Base-by-base conservation (phyloP, 2,888 invertebrate species). In the Torymus aiolomorphi region DNA sequence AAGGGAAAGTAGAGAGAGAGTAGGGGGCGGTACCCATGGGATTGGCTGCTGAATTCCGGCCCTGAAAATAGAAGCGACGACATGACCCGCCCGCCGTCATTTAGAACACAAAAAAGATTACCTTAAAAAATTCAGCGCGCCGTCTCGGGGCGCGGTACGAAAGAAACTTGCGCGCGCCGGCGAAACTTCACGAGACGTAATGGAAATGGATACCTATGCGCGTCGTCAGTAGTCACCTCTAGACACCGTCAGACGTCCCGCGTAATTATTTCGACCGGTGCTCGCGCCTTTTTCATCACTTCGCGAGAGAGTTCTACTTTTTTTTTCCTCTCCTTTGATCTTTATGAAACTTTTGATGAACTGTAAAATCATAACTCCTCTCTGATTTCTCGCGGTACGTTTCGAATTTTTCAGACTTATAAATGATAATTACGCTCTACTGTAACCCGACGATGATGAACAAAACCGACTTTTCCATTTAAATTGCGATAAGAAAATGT, bases 31-130 rank as follows among this genome's bases (percentile, higher is more conserved):
- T 71, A 75, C 79, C 66, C 79, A 12, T 2, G 79, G 63, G 78
- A 69, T n/a, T 16, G 13, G 59, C 14, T 18, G 63, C 13, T 20
- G 74, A 79, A 71, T 74, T 72, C 14, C 63, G 42, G 13, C 59
- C 42, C 16, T 18, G 79, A 71, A 75, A 75, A 75, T 75, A 71
- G 70, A 71, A 75, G 63, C 66, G 65, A 65, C 75, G 70, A 75
- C 75, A 69, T 71, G 79, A 76, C 65, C 66, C 16, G 16, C 8
- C 42, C 42, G 24, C 42, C 66, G 57, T 75, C 57, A 75, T 75
- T 75, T 75, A 75, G 51, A 78, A 74, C 63, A n/a, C 67, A 75
- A 81, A 78, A 63, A 79, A 71, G 82, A 10, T 66, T 78, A 71
- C 62, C 14, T 31, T 18, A 8, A 24, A 78, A 24, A 76, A 52